Percentiles rank a stretch among this genome's conserved stretches.
Evolutionary conservation across 2,888 invertebrate genomes (phyloP).

Genomic region (Zelleria hepariella): DNA sequence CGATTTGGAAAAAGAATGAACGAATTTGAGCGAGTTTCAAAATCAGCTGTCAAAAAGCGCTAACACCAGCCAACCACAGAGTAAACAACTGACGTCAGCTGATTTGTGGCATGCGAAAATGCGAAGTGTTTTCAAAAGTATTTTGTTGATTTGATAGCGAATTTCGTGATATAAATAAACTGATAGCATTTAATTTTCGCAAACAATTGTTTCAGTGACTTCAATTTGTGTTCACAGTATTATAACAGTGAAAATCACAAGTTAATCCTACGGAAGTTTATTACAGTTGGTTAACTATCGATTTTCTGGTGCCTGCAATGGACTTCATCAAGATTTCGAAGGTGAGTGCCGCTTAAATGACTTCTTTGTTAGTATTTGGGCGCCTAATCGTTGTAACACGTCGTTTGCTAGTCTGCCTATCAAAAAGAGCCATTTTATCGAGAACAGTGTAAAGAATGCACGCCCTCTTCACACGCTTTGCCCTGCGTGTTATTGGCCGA

Average conservation of each 20-base stretch:
- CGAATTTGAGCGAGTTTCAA: not conserved
- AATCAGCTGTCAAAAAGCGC: not conserved
- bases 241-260: no score
- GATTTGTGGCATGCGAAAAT: not conserved
- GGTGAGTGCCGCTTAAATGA: slow-evolving; percentile 34
- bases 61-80: not conserved
- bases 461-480: no score
- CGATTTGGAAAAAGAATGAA: not conserved
- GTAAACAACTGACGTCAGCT: not conserved
- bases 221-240: not conserved
- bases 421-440: no score
- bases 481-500: no score
- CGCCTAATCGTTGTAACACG: no score
- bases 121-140: not conserved
- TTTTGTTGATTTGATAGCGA: not conserved
- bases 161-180: no score
- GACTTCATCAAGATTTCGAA: slow-evolving; percentile 61
- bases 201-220: not conserved
- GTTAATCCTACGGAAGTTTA: slow-evolving; percentile 13
- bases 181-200: no score
- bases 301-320: slow-evolving; percentile 44
- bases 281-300: slow-evolving; percentile 44
- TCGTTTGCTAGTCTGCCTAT: no score
- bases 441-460: no score
- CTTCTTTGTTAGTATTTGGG: no score